These are phyloP conservation scores for Gymnothorax javanicus DNA, from an alignment of 2,797 vertebrate genomes.

Conservation along the genomic window DNA sequence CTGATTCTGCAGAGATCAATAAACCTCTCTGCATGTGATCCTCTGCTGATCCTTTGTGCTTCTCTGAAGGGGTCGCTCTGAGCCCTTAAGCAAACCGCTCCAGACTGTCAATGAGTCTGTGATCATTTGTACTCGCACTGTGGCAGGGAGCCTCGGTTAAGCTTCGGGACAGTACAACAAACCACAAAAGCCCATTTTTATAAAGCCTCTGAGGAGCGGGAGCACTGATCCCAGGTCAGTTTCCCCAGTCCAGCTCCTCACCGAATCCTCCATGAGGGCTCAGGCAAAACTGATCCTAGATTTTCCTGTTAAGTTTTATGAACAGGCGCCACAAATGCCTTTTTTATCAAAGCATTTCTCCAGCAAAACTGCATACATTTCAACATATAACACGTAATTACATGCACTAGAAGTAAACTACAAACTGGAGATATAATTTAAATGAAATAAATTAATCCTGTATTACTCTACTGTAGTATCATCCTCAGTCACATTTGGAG, in stretches of 20 bases:
- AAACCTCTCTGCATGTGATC: conserved; percentile 8
- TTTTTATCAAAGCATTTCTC: background rate
- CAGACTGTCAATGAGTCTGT: background rate
- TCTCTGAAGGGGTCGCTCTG: background rate
- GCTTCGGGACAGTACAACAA: background rate
- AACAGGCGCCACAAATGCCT: background rate
- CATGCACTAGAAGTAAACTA: background rate
- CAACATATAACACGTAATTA: background rate
- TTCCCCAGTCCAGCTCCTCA: no score
- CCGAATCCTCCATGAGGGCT: no score
- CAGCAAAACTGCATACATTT: background rate
- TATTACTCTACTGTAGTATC: no score
- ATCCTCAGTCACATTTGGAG: no score
- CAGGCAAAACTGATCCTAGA: no score
- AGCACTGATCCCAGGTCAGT: no score
- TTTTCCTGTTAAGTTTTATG: no score
- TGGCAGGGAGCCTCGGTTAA: background rate
- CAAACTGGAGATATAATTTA: background rate
- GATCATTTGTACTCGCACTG: background rate
- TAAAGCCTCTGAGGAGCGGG: no score
- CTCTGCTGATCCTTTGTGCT: background rate
- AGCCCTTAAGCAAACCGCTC: background rate
- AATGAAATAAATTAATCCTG: background rate
- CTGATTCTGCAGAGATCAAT: background rate
- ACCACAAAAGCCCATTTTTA: background rate